Evolutionary conservation across 2,888 invertebrate genomes (phyloP), one percentile per base, ranked within the genome.

Genomic region (Stenurella melanura): DNA sequence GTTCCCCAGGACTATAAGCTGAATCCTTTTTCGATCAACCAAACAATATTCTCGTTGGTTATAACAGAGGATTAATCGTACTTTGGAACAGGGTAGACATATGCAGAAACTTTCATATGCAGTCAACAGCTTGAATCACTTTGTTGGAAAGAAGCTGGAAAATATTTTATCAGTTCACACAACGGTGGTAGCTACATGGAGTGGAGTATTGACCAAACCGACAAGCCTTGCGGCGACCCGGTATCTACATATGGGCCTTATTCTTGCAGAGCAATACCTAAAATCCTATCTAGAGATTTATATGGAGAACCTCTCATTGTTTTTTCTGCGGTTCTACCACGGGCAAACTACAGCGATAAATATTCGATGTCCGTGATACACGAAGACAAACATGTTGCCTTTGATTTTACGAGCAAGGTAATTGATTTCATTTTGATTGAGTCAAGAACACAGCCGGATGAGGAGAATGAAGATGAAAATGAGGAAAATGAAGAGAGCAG

Each of bases 331-430:
- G 99, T 99, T 76, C 96, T 99, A 95, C 98, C 98, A 0, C 92
- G 98, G 77, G 96, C 97, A 0, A 96, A 96, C 73, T 98, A 96
- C 88, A 96, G 97, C 2, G 98, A 99, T 89, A 95, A 96, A 84
- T 95, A 97, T 90, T 97, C 98, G 0, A 96, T 99, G 42, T 96
- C 98, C 6, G 96, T 97, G 0, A 92, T 93, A 86, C 92, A 93
- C 87, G 93, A 92, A 71, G 93, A 93, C 56, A 94, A 94, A 85
- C 96, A 96, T 86, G 95, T 97, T 1, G 96, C 96, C 3, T 96
- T 99, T 86, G 98, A 99, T 89, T 97, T 99, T 88, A 98, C 98
- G 1, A 98, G 98, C 70, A 95, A 96, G 90, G 95, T 97, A 76
- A 93, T 94, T 81, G 94, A 94, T 86, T 92, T 94, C 86, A 92